phyloP scores from a whole-genome alignment of 2,888 invertebrate genomes.

The Drosophila pseudotakahashii region DNA sequence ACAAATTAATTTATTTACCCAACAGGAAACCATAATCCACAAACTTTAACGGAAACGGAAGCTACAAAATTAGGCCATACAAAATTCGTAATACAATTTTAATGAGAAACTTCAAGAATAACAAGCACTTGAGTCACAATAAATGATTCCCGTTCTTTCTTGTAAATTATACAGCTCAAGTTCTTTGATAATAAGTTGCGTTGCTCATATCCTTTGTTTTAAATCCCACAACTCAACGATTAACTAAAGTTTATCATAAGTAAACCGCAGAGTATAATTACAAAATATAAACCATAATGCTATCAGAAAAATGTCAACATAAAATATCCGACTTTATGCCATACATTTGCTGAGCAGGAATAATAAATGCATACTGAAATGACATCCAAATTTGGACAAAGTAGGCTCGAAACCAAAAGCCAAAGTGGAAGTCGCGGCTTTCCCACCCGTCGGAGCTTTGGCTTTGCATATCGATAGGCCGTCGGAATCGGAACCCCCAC shows the following conservation, averaged over 20 bases:
- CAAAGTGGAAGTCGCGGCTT: constrained; percentile 50
- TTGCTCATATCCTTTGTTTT: background rate
- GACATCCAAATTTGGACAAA: constrained; percentile 56
- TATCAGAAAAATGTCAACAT: constrained; percentile 13
- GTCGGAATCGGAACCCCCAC: constrained; percentile 39
- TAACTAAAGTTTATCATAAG: background rate
- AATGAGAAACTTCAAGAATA: background rate
- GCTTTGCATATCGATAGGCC: constrained; percentile 56
- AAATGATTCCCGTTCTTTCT: background rate
- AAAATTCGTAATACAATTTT: background rate
- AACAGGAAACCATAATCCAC: background rate
- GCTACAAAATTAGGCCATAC: background rate
- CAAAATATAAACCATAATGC: background rate
- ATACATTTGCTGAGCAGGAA: constrained; percentile 24
- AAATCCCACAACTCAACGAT: background rate
- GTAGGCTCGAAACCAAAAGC: constrained; percentile 49
- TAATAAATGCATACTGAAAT: constrained; percentile 68
- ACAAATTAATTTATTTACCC: too few species aligned
- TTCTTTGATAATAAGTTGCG: background rate
- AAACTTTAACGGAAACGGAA: constrained; percentile 2
- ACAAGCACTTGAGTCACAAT: background rate
- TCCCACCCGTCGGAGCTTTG: constrained; percentile 54
- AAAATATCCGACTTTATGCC: constrained; percentile 17
- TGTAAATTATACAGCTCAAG: background rate
- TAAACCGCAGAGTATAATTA: background rate